Conservation (phyloP, 35 echinoderm and acorn worm species). For the Hemicentrotus pulcherrimus region DNA sequence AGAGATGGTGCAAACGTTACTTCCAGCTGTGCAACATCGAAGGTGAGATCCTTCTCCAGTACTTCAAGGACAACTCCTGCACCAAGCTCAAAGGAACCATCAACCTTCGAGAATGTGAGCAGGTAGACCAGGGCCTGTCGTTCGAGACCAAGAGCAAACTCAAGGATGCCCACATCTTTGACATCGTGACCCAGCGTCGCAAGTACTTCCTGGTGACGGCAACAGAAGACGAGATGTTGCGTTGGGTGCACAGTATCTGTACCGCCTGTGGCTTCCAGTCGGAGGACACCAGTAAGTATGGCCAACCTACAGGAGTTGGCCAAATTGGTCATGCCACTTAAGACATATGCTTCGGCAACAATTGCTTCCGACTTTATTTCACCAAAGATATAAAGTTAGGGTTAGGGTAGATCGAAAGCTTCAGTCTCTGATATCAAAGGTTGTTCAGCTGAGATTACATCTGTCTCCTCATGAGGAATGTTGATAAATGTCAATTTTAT, state of each 20-base stretch:
- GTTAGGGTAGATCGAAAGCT: too few species aligned
- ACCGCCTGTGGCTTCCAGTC: slow-evolving; percentile 83
- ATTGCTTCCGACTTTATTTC: not conserved
- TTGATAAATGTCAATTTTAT: too few species aligned
- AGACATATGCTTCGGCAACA: not conserved
- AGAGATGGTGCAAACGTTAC: slow-evolving; percentile 87
- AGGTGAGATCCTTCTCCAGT: slow-evolving; percentile 55
- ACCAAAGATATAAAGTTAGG: not conserved
- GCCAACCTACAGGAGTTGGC: not conserved
- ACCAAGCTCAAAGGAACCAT: slow-evolving; percentile 80
- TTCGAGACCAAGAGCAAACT: slow-evolving; percentile 77
- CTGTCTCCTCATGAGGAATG: too few species aligned
- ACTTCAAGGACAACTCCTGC: slow-evolving; percentile 73
- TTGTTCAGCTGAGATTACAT: too few species aligned
- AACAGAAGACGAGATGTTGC: slow-evolving; percentile 82
- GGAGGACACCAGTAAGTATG: slow-evolving; percentile 47
- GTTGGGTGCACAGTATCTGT: slow-evolving; percentile 84
- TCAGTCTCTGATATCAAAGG: too few species aligned
- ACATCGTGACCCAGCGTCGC: slow-evolving; percentile 81
- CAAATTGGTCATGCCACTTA: not conserved
- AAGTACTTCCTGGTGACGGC: slow-evolving; percentile 86
- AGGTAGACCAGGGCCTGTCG: slow-evolving; percentile 81
- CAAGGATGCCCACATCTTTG: slow-evolving; percentile 77
- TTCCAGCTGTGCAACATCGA: slow-evolving; percentile 63
- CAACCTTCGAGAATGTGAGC: slow-evolving; percentile 69